These are phyloP conservation scores for Plebejus melissa DNA, from an alignment of 2,888 invertebrate species.

Conservation along the genomic window DNA sequence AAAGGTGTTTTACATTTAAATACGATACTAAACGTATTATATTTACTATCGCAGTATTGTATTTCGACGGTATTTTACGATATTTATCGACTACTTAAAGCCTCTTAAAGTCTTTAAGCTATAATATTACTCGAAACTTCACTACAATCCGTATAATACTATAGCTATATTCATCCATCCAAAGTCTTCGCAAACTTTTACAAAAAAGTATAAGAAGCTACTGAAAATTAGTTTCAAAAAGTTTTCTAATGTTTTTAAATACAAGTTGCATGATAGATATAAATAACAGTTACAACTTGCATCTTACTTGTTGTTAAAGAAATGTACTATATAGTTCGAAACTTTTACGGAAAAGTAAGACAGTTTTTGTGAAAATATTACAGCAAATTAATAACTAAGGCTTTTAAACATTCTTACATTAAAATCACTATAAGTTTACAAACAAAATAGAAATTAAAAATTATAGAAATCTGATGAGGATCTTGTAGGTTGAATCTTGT, in stretches of 20 bases:
- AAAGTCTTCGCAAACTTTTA: not conserved
- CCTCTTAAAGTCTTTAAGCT: too few species aligned
- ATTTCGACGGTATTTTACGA: too few species aligned
- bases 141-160: too few species aligned
- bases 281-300: not conserved
- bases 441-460: not conserved
- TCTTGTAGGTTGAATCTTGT: not conserved
- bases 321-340: not conserved
- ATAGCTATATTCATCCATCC: too few species aligned
- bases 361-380: not conserved
- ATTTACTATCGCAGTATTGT: too few species aligned
- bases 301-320: not conserved
- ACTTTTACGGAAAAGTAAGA: not conserved
- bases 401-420: too few species aligned
- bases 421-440: not conserved
- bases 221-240: not conserved
- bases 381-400: too few species aligned
- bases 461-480: too few species aligned
- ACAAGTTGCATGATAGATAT: not conserved
- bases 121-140: too few species aligned
- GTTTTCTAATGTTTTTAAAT: not conserved
- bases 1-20: too few species aligned
- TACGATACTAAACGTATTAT: too few species aligned
- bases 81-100: too few species aligned
- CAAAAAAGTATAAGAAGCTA: not conserved